Conservation (phyloP, 37 sponge, comb jelly and placozoan genomes). For the Cladorhizidae sp. region DNA sequence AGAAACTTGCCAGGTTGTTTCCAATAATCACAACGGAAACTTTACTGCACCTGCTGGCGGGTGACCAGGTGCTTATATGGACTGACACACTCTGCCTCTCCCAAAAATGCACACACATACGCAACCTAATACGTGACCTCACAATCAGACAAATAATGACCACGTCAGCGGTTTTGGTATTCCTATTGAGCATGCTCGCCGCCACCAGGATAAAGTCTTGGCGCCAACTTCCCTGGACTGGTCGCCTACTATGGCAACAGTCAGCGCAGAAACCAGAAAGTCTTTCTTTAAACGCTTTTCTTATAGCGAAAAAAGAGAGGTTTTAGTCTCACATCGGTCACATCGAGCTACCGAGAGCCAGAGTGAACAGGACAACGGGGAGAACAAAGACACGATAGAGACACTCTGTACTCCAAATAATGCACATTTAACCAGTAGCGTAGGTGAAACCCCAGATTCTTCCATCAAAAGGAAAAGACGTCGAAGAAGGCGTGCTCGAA, state of each 20-base stretch:
- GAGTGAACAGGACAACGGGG: not conserved
- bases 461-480: not conserved
- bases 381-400: not conserved
- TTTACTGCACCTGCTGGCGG: no score
- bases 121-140: no score
- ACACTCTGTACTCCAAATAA: slow-evolving; percentile 27
- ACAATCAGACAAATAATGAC: no score
- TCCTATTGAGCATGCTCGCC: not conserved
- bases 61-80: no score
- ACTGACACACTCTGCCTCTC: no score
- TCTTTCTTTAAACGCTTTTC: slow-evolving; percentile 7
- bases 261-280: not conserved
- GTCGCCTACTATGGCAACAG: not conserved
- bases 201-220: not conserved
- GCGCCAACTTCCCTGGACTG: not conserved
- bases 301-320: not conserved
- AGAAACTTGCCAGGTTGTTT: no score
- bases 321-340: not conserved
- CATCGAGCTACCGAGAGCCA: not conserved
- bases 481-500: not conserved
- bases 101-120: no score
- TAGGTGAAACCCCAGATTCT: slow-evolving; percentile 22
- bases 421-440: not conserved
- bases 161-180: no score
- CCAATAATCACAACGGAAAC: no score